phyloP scores from a whole-genome alignment of 1,140 invertebrate species.

The Gerris buenoi region DNA sequence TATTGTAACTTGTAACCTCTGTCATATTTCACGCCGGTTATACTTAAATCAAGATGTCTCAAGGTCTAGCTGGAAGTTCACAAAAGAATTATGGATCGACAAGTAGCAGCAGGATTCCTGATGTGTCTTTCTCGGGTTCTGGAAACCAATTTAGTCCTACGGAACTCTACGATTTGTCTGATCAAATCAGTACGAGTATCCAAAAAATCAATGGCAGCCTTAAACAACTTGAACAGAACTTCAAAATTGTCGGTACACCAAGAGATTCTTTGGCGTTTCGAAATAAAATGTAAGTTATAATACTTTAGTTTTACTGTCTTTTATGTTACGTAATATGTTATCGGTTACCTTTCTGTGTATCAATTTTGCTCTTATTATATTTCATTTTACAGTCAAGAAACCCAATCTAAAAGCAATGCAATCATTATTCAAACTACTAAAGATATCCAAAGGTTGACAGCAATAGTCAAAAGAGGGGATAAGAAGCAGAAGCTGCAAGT shows the following conservation, averaged over 20 bases:
- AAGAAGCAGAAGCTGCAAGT: slow-evolving; percentile 67
- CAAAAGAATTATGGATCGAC: slow-evolving; percentile 8
- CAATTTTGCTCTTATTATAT: not conserved
- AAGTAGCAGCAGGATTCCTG: slow-evolving; percentile 2
- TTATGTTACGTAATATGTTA: not conserved
- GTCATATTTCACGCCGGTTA: not conserved
- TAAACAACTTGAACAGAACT: slow-evolving; percentile 8
- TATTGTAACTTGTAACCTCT: no score
- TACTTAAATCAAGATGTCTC: not conserved
- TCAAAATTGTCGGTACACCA: slow-evolving; percentile 8
- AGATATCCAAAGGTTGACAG: slow-evolving; percentile 9
- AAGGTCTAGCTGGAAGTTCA: not conserved
- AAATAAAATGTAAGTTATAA: slow-evolving; percentile 5
- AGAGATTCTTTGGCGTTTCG: slow-evolving; percentile 5
- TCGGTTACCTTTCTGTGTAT: not conserved
- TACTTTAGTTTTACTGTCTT: not conserved
- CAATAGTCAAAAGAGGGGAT: slow-evolving; percentile 28
- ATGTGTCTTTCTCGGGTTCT: slow-evolving; percentile 2
- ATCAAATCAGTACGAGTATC: slow-evolving; percentile 5
- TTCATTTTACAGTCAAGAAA: not conserved
- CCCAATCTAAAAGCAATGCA: not conserved
- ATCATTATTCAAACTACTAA: slow-evolving; percentile 9
- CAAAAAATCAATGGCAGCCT: slow-evolving; percentile 5
- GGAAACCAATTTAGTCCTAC: not conserved
- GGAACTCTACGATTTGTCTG: slow-evolving; percentile 5